Base-by-base conservation (phyloP, 2,888 invertebrate species). In the Pediacus dermestoides region DNA sequence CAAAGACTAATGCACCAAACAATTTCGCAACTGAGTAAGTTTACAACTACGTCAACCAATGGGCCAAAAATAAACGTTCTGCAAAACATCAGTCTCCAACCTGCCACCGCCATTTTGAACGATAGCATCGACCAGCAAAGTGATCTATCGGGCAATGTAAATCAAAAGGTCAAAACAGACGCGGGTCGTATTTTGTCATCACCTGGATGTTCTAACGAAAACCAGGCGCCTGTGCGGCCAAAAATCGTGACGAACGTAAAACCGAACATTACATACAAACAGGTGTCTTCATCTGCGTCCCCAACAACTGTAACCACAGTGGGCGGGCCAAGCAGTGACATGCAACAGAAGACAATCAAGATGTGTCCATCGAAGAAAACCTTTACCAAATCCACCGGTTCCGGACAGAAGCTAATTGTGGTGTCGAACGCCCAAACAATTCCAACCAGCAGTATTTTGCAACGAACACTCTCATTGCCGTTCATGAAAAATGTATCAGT, bases 371-470 rank as follows among this genome's bases (percentile, higher is more conserved):
- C 65, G 4, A 59, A 61, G 34, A 65, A 62, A 51, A 46, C 61
- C 1, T 47, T 65, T 10, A 57, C 61, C 15, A 59, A 63, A 42
- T 55, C 58, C 16, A 45, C 50, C n/a, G 45, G 48, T 33, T 50
- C 60, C 9, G 63, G 65, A 10, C 70, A 70, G 44, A 70, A 70
- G 50, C 50, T 70, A 32, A 67, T 70, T 18, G 68, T 70, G 16
- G 68, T 70, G 27, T 68, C 68, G 4, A 67, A 64, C 46, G 58
- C 67, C 13, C 66, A 66, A 48, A 61, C 65, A 2, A 57, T 65
- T 30, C 57, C 63, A n/a, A 58, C 62, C 1, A 61, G 58, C 34
- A 68, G 66, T 50, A 67, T 68, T 44, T 51, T 68, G 28, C 68
- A 69, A 47, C 61, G 66, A 35, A 67, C 67, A 2, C 47, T 68